These are phyloP conservation scores for Sebastes hopkinsi DNA, from an alignment of 2,797 vertebrate species.

Conservation along the genomic window DNA sequence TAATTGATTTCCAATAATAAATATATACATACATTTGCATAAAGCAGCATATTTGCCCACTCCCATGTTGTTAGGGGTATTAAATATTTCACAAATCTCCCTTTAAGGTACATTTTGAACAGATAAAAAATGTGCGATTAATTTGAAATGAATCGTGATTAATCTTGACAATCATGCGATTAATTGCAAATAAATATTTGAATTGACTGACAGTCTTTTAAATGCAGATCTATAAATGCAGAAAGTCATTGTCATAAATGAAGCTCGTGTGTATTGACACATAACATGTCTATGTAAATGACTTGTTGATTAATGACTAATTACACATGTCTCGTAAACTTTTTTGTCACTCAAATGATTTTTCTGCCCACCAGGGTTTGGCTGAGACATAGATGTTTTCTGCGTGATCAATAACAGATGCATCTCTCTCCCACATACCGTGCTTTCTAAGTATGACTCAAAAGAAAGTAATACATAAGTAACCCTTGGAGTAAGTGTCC, in stretches of 20 bases:
- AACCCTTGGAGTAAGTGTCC: slow-evolving; percentile 32
- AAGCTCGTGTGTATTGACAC: not conserved
- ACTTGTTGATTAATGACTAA: not conserved
- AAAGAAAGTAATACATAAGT: slow-evolving; percentile 31
- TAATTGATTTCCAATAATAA: too few relatives aligned
- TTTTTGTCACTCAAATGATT: not conserved
- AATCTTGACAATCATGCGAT: too few relatives aligned
- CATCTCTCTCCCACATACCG: slow-evolving; percentile 37
- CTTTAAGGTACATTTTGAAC: too few relatives aligned
- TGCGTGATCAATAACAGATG: slow-evolving; percentile 56
- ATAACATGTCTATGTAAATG: not conserved
- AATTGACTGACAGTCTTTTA: not conserved
- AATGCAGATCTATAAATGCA: not conserved
- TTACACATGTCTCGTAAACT: not conserved
- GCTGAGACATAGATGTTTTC: slow-evolving; percentile 14
- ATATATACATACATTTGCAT: too few relatives aligned
- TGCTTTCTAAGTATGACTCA: slow-evolving; percentile 50
- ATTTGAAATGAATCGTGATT: too few relatives aligned
- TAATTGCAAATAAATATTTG: too few relatives aligned
- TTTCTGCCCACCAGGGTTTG: not conserved
- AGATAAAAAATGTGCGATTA: too few relatives aligned
- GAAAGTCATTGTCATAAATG: not conserved
- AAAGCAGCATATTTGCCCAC: too few relatives aligned
- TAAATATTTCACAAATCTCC: too few relatives aligned
- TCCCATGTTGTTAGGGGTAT: too few relatives aligned